phyloP scores from a whole-genome alignment of 2,113 vertebrate species.

The Catharus fuscescens region DNA sequence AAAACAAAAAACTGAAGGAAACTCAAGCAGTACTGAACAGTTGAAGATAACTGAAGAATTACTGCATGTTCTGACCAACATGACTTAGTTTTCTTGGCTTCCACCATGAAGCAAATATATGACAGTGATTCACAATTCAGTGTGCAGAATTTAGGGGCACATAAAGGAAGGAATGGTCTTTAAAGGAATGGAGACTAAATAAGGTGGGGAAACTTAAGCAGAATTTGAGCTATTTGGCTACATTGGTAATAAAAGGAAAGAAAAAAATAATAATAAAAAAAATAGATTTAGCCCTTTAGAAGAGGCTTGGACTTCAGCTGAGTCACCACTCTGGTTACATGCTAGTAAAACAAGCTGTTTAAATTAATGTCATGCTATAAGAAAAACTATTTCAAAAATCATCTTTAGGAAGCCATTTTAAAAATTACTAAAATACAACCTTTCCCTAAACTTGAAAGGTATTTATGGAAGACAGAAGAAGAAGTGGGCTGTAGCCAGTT shows the following conservation, averaged over 20 bases:
- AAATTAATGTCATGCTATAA: neutral
- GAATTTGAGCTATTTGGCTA: neutral
- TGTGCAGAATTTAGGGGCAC: neutral
- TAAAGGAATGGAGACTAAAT: neutral
- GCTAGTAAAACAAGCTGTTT: neutral
- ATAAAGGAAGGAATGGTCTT: neutral
- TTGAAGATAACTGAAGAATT: neutral
- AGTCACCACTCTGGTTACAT: neutral
- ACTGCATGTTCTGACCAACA: neutral
- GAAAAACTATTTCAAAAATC: fast-evolving
- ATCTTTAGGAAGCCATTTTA: neutral
- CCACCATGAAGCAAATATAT: neutral
- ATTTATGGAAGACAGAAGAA: neutral
- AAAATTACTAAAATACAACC: neutral
- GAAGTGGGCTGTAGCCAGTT: neutral
- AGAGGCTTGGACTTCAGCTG: neutral
- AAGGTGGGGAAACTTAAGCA: neutral
- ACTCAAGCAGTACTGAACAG: neutral
- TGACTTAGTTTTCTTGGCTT: neutral
- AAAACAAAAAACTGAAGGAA: neutral
- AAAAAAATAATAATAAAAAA: neutral
- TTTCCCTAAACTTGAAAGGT: neutral
- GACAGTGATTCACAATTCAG: neutral
- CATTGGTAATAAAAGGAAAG: neutral
- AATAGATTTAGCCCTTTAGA: neutral